phyloP scores from a whole-genome alignment of 2,113 vertebrate genomes.

The Montifringilla adamsi region DNA sequence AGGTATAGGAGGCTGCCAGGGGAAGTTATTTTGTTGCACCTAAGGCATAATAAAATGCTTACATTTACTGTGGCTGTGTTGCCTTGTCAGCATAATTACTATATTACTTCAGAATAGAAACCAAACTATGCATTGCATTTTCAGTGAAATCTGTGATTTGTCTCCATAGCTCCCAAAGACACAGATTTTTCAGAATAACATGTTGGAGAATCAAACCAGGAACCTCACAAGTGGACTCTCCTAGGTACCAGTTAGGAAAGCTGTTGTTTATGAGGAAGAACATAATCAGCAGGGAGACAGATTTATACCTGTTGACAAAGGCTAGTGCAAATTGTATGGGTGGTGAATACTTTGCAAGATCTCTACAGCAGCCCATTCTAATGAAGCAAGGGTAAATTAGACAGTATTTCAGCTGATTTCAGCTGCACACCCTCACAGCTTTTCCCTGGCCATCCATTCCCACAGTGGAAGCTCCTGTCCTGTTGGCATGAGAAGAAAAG shows the following conservation, averaged over 20 bases:
- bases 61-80: not conserved
- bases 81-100: not conserved
- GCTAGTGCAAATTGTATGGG: not conserved
- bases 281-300: not conserved
- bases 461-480: not conserved
- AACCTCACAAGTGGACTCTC: not conserved
- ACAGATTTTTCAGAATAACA: not conserved
- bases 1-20: constrained; percentile 77
- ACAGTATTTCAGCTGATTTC: not conserved
- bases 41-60: constrained; percentile 56
- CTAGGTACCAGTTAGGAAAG: not conserved
- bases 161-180: not conserved
- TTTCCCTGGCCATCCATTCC: not conserved
- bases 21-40: constrained; percentile 81
- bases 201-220: not conserved
- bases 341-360: not conserved
- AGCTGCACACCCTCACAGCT: not conserved
- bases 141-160: not conserved
- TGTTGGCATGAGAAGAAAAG: not conserved
- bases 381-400: not conserved
- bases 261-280: not conserved
- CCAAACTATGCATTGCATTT: not conserved
- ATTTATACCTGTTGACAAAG: not conserved
- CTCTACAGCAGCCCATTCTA: not conserved
- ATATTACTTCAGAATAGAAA: not conserved